Evolutionary conservation across 2,113 vertebrate species (phyloP).

Genomic region (Lynx canadensis): DNA sequence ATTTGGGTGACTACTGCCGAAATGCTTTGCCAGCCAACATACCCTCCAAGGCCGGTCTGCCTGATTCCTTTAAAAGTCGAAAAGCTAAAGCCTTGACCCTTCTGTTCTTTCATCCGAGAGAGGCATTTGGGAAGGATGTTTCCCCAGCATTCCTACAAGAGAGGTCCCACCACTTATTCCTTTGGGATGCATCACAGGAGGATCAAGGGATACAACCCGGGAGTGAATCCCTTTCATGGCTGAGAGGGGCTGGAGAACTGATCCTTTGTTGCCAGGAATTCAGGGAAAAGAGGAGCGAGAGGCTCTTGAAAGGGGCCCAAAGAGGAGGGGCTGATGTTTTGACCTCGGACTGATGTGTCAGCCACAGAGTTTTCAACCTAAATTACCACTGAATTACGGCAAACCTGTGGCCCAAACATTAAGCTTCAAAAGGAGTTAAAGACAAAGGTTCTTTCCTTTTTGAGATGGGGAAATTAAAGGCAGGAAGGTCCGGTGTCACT

Average conservation of each 20-base stretch:
- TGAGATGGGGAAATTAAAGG: not conserved
- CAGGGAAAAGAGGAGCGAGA: not conserved
- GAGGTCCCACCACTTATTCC: not conserved
- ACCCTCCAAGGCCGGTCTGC: accelerated
- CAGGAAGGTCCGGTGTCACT: not conserved
- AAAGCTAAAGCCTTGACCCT: not conserved
- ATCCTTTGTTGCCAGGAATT: not conserved
- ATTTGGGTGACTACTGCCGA: not conserved
- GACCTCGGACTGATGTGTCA: not conserved
- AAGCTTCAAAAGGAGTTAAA: not conserved
- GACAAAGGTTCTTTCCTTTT: not conserved
- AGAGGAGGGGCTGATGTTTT: not conserved
- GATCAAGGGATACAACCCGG: not conserved
- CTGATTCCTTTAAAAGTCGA: not conserved
- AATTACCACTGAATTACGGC: not conserved
- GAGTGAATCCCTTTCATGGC: constrained; percentile 33
- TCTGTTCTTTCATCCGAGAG: constrained; percentile 18
- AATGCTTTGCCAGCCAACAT: not conserved
- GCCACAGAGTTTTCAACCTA: not conserved
- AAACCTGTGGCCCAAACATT: not conserved
- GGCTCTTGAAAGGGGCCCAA: not conserved
- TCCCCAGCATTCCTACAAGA: not conserved
- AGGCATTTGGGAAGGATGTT: constrained; percentile 26
- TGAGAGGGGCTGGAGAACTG: not conserved
- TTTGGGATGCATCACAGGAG: not conserved